Evolutionary conservation across 2,888 invertebrate species (phyloP).

Genomic region (Nomada fucata): DNA sequence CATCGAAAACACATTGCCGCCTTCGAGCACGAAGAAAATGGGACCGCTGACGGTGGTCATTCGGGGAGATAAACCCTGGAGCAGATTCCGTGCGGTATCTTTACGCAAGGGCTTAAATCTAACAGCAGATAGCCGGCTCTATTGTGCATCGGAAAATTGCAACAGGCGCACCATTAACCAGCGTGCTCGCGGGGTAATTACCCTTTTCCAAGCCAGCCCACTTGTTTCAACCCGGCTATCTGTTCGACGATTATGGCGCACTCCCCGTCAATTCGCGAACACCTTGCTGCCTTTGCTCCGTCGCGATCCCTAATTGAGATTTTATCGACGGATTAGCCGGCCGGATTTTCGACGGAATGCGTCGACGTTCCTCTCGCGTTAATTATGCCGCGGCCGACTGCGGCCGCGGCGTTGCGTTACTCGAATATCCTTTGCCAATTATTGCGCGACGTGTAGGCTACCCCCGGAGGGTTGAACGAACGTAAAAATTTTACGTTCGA

Average conservation of each 20-base stretch:
- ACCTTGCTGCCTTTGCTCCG: constrained; percentile 33
- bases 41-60: constrained; percentile 34
- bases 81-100: constrained; percentile 49
- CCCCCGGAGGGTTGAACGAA: too few relatives aligned
- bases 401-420: constrained; percentile 6
- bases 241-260: constrained; percentile 75
- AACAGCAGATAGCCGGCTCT: constrained; percentile 51
- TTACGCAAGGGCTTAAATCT: constrained; percentile 66
- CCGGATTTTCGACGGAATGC: constrained; percentile 38
- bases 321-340: constrained; percentile 66
- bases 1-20: background rate
- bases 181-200: constrained; percentile 71
- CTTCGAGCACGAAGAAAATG: constrained; percentile 28
- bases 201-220: constrained; percentile 32
- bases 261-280: constrained; percentile 66
- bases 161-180: constrained; percentile 72
- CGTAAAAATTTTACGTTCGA: background rate
- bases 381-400: constrained; percentile 37
- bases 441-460: background rate
- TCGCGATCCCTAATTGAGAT: constrained; percentile 73
- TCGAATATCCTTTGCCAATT: constrained; percentile 8
- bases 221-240: constrained; percentile 74
- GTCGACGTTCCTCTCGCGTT: constrained; percentile 26
- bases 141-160: constrained; percentile 69
- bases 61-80: constrained; percentile 50